Evolutionary conservation across 2,113 vertebrate species (phyloP).

Genomic region (Paedocypris sp.): DNA sequence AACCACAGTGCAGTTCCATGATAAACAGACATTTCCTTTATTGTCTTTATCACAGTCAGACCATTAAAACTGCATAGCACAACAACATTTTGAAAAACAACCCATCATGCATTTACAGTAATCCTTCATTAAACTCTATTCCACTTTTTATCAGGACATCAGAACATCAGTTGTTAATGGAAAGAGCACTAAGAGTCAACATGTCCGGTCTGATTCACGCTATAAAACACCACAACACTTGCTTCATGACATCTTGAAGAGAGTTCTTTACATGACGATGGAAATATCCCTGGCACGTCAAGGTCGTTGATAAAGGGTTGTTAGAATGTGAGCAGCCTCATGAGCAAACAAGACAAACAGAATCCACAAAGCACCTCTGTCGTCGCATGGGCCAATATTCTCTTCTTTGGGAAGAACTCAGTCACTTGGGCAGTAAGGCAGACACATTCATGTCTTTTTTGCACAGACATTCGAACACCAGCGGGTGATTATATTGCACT

Average conservation of each 20-base stretch:
- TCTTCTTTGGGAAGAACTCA: conserved; percentile 18
- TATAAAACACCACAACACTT: conserved; percentile 10
- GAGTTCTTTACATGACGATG: neutral
- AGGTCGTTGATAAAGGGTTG: neutral
- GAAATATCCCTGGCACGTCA: neutral
- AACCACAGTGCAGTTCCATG: neutral
- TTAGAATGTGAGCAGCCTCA: neutral
- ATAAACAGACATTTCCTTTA: conserved; percentile 21
- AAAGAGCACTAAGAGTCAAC: neutral
- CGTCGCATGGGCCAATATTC: neutral
- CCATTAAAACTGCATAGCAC: conserved; percentile 16
- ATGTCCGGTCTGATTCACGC: neutral
- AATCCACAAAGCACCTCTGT: neutral
- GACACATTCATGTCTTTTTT: conserved; percentile 19
- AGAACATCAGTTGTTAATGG: neutral
- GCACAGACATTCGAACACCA: conserved; percentile 40
- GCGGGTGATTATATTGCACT: conserved; percentile 64
- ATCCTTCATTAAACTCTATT: conserved; percentile 13
- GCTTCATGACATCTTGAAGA: neutral
- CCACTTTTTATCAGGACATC: conserved; percentile 8
- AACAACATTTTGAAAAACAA: conserved; percentile 17
- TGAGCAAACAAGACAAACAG: neutral
- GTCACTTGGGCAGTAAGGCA: conserved; percentile 54
- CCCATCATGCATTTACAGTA: conserved; percentile 19
- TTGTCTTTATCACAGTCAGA: conserved; percentile 17